Conservation (phyloP, 2,888 invertebrate species). For the Nudaria mundana region DNA sequence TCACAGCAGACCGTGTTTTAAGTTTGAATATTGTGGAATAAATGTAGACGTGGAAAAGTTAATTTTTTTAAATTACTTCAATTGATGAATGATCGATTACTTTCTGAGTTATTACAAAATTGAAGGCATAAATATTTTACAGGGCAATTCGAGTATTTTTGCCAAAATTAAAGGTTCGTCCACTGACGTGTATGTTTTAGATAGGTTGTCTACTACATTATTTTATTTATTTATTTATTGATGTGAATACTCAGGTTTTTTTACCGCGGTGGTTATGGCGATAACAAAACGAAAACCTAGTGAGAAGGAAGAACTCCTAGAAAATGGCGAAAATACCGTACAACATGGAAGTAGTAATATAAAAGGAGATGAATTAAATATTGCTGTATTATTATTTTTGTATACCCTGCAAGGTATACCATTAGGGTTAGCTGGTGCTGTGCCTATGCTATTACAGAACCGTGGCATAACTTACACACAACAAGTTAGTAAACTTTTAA, state of each 20-base stretch:
- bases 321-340: constrained; percentile 58
- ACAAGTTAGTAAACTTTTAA: constrained; percentile 79
- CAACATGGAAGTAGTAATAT: constrained; percentile 70
- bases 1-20: too few relatives aligned
- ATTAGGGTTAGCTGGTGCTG: constrained; percentile 94
- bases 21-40: too few relatives aligned
- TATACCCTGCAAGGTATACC: constrained; percentile 98
- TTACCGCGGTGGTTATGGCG: constrained; percentile 60
- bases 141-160: constrained; percentile 12
- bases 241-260: constrained; percentile 47
- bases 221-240: constrained; percentile 11
- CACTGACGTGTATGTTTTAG: constrained; percentile 60
- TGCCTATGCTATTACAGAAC: constrained; percentile 97
- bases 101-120: background rate
- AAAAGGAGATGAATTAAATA: constrained; percentile 89
- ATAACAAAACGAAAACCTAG: constrained; percentile 66
- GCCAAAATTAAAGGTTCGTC: constrained; percentile 67
- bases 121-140: too few relatives aligned
- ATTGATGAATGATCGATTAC: background rate
- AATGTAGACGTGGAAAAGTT: too few relatives aligned
- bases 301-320: constrained; percentile 66
- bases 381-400: constrained; percentile 93
- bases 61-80: too few relatives aligned
- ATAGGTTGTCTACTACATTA: constrained; percentile 35
- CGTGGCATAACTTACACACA: constrained; percentile 96